phyloP scores from a whole-genome alignment of 2,888 invertebrate species.

The Nephrotoma flavescens region DNA sequence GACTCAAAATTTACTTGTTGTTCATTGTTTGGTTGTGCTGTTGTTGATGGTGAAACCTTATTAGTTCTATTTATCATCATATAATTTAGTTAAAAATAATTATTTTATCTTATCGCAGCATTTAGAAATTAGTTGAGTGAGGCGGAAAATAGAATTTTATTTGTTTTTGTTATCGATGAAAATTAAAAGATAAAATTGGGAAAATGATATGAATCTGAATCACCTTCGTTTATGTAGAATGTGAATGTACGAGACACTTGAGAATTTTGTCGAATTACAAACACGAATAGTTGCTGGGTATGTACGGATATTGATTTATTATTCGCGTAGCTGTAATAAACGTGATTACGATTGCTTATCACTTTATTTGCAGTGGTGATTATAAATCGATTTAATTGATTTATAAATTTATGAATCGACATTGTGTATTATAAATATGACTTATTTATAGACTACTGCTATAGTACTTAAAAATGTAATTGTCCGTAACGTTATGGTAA shows the following conservation, averaged over 20 bases:
- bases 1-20: not conserved
- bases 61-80: not conserved
- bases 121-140: not conserved
- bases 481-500: too few relatives aligned
- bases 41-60: not conserved
- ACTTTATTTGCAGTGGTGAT: too few relatives aligned
- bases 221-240: not conserved
- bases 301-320: not conserved
- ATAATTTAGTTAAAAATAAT: not conserved
- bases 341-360: not conserved
- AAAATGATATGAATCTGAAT: not conserved
- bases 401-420: not conserved
- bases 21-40: not conserved
- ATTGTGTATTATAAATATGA: not conserved
- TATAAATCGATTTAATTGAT: not conserved
- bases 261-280: not conserved
- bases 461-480: too few relatives aligned
- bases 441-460: not conserved
- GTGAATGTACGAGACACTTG: not conserved
- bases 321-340: not conserved
- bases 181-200: not conserved
- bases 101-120: not conserved
- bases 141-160: not conserved
- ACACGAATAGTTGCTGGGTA: not conserved
- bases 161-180: not conserved